A percentile compares a stretch with the other conserved stretches of the same genome.
Evolutionary conservation across 2,113 vertebrate genomes (phyloP).

Genomic region (Gambusia holbrooki): DNA sequence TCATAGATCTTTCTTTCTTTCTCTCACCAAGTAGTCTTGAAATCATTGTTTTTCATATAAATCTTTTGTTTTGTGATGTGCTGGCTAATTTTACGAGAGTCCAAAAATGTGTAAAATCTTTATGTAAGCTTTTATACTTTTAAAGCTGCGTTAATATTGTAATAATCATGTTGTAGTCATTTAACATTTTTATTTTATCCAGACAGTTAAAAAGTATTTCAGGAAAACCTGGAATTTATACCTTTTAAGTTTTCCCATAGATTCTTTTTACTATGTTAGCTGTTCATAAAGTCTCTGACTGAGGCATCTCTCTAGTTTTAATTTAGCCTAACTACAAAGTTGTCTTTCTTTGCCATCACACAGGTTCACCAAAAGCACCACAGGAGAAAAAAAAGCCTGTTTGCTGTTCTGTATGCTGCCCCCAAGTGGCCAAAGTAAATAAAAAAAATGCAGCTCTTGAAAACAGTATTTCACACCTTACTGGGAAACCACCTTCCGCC

Average conservation of each 20-base stretch:
- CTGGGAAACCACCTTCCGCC: conserved; percentile 24
- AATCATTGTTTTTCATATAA: no score
- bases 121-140: no score
- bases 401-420: neutral
- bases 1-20: no score
- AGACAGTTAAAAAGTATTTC: neutral
- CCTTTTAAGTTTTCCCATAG: neutral
- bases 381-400: neutral
- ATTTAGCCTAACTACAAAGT: no score
- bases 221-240: neutral
- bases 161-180: no score
- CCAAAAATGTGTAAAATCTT: no score
- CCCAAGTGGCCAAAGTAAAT: conserved; percentile 11
- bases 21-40: no score
- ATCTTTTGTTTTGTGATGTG: no score
- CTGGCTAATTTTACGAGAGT: no score
- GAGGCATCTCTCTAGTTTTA: neutral
- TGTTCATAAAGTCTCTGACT: neutral
- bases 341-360: neutral
- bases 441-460: neutral
- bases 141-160: no score
- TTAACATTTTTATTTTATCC: neutral
- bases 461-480: conserved; percentile 12
- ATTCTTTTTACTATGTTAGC: neutral
- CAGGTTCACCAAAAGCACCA: neutral